These are phyloP conservation scores for Mya arenaria DNA, from an alignment of 1,140 invertebrate genomes.

Conservation along the genomic window DNA sequence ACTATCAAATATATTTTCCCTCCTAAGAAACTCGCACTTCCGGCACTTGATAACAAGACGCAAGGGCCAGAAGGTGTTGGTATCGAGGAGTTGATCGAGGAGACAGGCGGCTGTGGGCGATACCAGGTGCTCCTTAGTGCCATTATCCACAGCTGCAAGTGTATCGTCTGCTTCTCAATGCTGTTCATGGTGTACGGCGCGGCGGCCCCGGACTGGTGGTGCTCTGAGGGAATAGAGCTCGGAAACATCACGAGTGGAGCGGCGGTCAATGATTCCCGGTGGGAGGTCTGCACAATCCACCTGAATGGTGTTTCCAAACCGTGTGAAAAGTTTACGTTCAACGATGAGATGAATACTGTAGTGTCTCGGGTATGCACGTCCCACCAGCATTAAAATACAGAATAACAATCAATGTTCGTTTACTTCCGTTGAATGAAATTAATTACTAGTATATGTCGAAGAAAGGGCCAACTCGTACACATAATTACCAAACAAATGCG, in stretches of 20 bases:
- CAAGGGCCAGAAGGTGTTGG: too few relatives aligned
- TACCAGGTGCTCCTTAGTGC: not conserved
- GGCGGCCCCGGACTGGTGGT: conserved; percentile 7
- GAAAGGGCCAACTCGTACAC: too few relatives aligned
- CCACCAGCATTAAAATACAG: too few relatives aligned
- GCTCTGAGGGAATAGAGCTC: not conserved
- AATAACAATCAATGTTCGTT: too few relatives aligned
- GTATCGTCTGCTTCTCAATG: conserved; percentile 14
- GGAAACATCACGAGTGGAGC: not conserved
- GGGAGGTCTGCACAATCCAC: not conserved
- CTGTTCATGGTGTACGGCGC: conserved; percentile 17
- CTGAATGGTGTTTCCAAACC: not conserved
- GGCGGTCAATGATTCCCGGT: not conserved
- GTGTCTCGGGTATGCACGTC: not conserved
- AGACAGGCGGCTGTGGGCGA: conserved; percentile 24
- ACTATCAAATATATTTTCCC: too few relatives aligned
- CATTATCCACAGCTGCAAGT: conserved; percentile 15
- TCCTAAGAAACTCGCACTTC: too few relatives aligned
- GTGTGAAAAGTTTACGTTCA: not conserved
- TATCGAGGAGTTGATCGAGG: conserved; percentile 4
- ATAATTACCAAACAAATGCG: too few relatives aligned
- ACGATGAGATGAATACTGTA: not conserved
- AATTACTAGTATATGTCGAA: too few relatives aligned
- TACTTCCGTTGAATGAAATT: too few relatives aligned
- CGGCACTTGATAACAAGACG: too few relatives aligned